These are phyloP conservation scores for Perca fluviatilis DNA, from an alignment of 2,113 vertebrate genomes.

Conservation along the genomic window DNA sequence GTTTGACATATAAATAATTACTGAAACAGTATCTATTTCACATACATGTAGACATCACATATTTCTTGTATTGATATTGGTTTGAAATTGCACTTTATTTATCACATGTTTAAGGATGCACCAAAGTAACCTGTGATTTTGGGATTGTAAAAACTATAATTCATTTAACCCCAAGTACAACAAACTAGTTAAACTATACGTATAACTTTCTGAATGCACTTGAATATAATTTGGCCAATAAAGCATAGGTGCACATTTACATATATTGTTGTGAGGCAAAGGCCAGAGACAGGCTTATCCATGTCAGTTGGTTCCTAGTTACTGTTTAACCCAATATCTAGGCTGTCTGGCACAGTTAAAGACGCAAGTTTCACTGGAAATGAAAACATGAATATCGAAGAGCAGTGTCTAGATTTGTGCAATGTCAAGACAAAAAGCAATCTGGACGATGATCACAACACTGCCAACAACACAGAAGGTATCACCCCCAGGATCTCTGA, in stretches of 20 bases:
- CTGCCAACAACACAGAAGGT: slow-evolving; percentile 71
- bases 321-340: slow-evolving; percentile 55
- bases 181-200: background rate
- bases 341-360: slow-evolving; percentile 62
- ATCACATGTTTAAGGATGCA: background rate
- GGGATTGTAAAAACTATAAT: background rate
- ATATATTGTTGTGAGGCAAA: slow-evolving; percentile 13
- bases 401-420: slow-evolving; percentile 83
- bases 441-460: slow-evolving; percentile 70
- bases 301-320: slow-evolving; percentile 43
- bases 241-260: slow-evolving; percentile 17
- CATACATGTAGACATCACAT: slow-evolving; percentile 5
- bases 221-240: slow-evolving; percentile 17
- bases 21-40: slow-evolving; percentile 16
- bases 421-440: slow-evolving; percentile 81
- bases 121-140: slow-evolving; percentile 29
- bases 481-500: slow-evolving; percentile 78
- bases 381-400: slow-evolving; percentile 87
- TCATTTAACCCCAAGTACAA: background rate
- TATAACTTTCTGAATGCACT: slow-evolving; percentile 20
- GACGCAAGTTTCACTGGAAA: slow-evolving; percentile 72
- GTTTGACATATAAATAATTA: slow-evolving; percentile 26
- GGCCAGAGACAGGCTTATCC: slow-evolving; percentile 34
- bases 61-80: slow-evolving; percentile 34
- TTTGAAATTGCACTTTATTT: slow-evolving; percentile 64